These are phyloP conservation scores for Drosophila seclusa DNA, from an alignment of 2,888 invertebrate genomes.

Conservation along the genomic window DNA sequence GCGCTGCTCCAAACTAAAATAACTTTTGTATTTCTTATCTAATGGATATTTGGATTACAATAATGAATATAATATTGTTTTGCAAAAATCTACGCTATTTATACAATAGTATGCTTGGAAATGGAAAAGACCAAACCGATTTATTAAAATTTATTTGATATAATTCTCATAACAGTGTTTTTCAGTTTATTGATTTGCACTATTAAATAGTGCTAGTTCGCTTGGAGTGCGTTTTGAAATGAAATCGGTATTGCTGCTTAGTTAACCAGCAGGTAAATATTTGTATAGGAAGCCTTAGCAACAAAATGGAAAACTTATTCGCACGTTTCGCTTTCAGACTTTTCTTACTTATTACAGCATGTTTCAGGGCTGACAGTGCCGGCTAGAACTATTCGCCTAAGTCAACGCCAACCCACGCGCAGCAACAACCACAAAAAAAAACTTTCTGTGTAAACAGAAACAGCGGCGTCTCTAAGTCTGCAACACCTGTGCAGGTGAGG, in stretches of 20 bases:
- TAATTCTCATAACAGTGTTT: neutral
- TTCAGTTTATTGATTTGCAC: slow-evolving; percentile 5
- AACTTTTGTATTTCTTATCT: neutral
- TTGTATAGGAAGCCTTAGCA: slow-evolving; percentile 31
- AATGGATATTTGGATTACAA: neutral
- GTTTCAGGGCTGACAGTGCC: slow-evolving; percentile 49
- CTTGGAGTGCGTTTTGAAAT: slow-evolving; percentile 15
- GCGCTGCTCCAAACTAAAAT: neutral
- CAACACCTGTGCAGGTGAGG: slow-evolving; percentile 55
- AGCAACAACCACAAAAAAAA: slow-evolving; percentile 33
- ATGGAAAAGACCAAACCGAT: neutral
- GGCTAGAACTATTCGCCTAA: slow-evolving; percentile 57
- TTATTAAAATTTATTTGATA: neutral
- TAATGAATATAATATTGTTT: neutral
- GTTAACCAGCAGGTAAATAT: slow-evolving; percentile 57
- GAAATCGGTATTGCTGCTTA: slow-evolving; percentile 34
- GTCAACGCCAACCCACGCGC: slow-evolving; percentile 45
- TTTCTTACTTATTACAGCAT: slow-evolving; percentile 49
- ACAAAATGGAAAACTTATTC: slow-evolving; percentile 67
- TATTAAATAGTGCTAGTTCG: neutral
- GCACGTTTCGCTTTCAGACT: slow-evolving; percentile 67
- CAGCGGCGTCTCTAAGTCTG: slow-evolving; percentile 58
- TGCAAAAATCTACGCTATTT: too few relatives aligned
- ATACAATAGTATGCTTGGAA: neutral
- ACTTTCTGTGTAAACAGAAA: slow-evolving; percentile 65